Evolutionary conservation across 2,888 invertebrate species (phyloP), one percentile per base, ranked within the genome.

Genomic region (Philereme transversata): DNA sequence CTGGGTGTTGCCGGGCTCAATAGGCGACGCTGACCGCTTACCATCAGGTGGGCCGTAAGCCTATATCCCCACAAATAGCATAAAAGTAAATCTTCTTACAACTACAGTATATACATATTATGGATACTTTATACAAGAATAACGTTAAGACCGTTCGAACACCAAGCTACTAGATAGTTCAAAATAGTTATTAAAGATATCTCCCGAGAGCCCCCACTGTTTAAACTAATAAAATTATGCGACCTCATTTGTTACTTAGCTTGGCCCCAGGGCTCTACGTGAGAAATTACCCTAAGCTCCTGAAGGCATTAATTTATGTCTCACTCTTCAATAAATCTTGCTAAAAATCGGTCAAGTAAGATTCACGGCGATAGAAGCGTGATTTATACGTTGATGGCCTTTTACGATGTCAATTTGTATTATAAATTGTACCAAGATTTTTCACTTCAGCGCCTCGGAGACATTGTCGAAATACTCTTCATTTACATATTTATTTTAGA

Each of bases 141-240:
- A 22, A 22, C 22, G 22, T 2, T 22, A 22, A 22, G 22, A 22
- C 22, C 22, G 22, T 22, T 22, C 3, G 22, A 22, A 22, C 22
- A 22, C 22, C 22, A 22, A 22, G 22, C 22, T 22, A 22, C 22
- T 22, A 22, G 22, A 22, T 43, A 8, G n/a, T n/a, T n/a, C n/a
- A 43, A 11, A 44, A 44, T 4, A 44, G 44, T 44, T 11, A 35
- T 6, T 4, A n/a, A 35, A 35, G n/a, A 35, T 35, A 35, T 34
- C 51, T 51, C 50, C 40, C 40, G 40, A 40, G 40, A 8, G 40
- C 0, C 7, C 5, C 58, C 62, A 59, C 49, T 57, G 70, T 68
- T 73, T 66, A 64, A 76, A 78, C 77, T 81, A 79, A 86, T 83
- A 80, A 82, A 85, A 83, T 86, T 78, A 84, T 83, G 80, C 78